These are phyloP conservation scores for Venusia cambrica DNA, from an alignment of 2,888 invertebrate species.

Conservation along the genomic window DNA sequence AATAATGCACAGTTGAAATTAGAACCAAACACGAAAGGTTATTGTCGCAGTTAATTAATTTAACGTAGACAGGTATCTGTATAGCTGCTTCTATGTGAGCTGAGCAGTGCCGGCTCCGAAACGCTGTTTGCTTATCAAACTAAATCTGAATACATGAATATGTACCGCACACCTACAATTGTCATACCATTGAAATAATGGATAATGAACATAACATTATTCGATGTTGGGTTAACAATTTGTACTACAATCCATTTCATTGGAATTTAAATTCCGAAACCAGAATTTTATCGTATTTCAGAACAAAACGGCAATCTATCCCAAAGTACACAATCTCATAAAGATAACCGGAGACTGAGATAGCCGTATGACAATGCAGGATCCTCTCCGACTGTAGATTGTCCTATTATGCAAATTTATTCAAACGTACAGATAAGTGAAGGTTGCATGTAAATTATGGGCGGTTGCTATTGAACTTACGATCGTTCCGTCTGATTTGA, in stretches of 20 bases:
- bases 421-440: constrained; percentile 68
- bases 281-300: constrained; percentile 4
- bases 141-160: constrained; percentile 59
- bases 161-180: constrained; percentile 34
- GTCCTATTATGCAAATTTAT: constrained; percentile 69
- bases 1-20: constrained; percentile 18
- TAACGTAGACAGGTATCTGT: constrained; percentile 10
- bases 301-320: constrained; percentile 15
- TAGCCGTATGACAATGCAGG: constrained; percentile 68
- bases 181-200: constrained; percentile 26
- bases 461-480: constrained; percentile 26
- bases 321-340: constrained; percentile 37
- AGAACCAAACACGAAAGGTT: constrained; percentile 10
- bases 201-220: constrained; percentile 24
- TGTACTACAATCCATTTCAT: constrained; percentile 12
- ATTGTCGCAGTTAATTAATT: constrained; percentile 20
- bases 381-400: constrained; percentile 66
- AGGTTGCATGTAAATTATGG: constrained; percentile 62
- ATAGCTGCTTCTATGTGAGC: constrained; percentile 17
- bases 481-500: constrained; percentile 32
- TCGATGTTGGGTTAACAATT: constrained; percentile 10
- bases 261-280: constrained; percentile 4
- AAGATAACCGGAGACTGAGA: constrained; percentile 51
- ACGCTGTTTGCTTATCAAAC: constrained; percentile 49
- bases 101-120: constrained; percentile 20